These are phyloP conservation scores for Chascanopsetta lugubris DNA, from an alignment of 2,113 vertebrate species.

Conservation along the genomic window DNA sequence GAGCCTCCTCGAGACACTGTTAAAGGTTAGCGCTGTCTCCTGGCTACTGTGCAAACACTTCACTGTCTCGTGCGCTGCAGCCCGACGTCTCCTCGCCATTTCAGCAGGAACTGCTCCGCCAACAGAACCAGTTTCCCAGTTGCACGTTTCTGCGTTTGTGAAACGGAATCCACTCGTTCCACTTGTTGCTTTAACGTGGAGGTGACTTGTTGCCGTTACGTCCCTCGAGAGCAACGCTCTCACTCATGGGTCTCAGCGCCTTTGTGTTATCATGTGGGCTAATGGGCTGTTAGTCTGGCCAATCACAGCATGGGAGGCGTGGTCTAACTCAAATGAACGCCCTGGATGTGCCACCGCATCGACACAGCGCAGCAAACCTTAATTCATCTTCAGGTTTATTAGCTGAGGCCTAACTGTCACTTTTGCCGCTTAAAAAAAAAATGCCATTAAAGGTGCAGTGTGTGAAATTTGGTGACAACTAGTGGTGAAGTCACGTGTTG, in stretches of 20 bases:
- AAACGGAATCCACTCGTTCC: neutral
- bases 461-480: conserved; percentile 21
- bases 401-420: conserved; percentile 40
- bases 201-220: conserved; percentile 28
- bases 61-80: conserved; percentile 8
- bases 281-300: conserved; percentile 52
- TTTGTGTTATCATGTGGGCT: conserved; percentile 52
- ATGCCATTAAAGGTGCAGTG: conserved; percentile 24
- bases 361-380: conserved; percentile 45
- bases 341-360: conserved; percentile 72
- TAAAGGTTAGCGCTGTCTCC: conserved; percentile 33
- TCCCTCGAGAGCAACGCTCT: conserved; percentile 12
- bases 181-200: neutral
- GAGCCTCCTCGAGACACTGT: conserved; percentile 1
- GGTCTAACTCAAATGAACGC: too few species aligned
- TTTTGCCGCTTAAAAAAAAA: conserved; percentile 52
- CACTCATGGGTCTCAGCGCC: conserved; percentile 45
- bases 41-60: conserved; percentile 16
- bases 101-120: neutral
- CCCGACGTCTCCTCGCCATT: conserved; percentile 22
- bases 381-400: conserved; percentile 67
- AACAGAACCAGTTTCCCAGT: too few species aligned
- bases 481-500: neutral
- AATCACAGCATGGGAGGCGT: conserved; percentile 53
- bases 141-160: neutral